phyloP scores from a whole-genome alignment of 2,113 vertebrate genomes.

The Tenebrosternarchus preto region DNA sequence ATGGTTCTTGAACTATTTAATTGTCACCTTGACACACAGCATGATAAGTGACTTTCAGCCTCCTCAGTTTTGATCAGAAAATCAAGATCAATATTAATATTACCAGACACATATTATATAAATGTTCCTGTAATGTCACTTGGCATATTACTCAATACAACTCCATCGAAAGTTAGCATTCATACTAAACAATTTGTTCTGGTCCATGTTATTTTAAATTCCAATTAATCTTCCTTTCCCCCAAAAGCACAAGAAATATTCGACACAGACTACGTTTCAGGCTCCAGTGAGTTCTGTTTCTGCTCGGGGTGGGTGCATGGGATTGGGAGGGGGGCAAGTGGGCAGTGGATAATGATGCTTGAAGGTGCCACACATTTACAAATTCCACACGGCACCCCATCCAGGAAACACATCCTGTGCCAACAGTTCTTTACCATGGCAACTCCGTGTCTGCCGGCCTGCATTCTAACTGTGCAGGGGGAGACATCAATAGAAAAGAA shows the following conservation, averaged over 20 bases:
- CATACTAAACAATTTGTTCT: slow-evolving; percentile 24
- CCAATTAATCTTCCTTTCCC: neutral
- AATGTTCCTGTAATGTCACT: slow-evolving; percentile 62
- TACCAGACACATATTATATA: slow-evolving; percentile 46
- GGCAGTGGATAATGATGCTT: slow-evolving; percentile 52
- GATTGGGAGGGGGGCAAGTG: neutral
- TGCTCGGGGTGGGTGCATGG: neutral
- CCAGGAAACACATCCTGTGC: slow-evolving; percentile 55
- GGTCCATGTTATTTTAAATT: slow-evolving; percentile 20
- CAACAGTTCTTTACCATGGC: slow-evolving; percentile 54
- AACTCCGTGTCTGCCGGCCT: slow-evolving; percentile 54
- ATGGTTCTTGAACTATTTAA: slow-evolving; percentile 40
- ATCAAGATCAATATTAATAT: slow-evolving; percentile 52
- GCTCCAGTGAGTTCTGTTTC: neutral
- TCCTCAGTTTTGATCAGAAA: slow-evolving; percentile 65
- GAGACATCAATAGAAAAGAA: slow-evolving; percentile 64
- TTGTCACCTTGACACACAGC: slow-evolving; percentile 59
- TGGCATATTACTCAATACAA: slow-evolving; percentile 40
- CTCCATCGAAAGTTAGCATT: slow-evolving; percentile 7
- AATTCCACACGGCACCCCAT: slow-evolving; percentile 52
- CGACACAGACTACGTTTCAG: neutral
- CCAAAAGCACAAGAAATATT: slow-evolving; percentile 24
- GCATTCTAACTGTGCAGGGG: slow-evolving; percentile 56
- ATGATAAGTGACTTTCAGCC: slow-evolving; percentile 64
- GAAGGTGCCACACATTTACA: slow-evolving; percentile 52